Conservation (phyloP, 2,113 vertebrate genomes). For the Gobio gobio region DNA sequence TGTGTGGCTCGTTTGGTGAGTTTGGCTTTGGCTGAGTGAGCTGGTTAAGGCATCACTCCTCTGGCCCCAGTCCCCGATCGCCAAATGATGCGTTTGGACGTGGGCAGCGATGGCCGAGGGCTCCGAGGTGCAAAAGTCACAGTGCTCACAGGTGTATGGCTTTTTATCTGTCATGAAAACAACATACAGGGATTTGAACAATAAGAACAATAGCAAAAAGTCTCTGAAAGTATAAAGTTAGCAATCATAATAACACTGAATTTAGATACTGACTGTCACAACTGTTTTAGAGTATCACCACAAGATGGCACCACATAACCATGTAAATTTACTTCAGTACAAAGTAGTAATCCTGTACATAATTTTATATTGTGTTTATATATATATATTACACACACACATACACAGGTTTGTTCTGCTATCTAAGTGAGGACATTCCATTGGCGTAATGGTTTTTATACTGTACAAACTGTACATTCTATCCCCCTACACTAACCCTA, state of each 20-base stretch:
- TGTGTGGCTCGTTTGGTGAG: constrained; percentile 73
- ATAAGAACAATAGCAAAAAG: not conserved
- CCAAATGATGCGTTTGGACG: constrained; percentile 67
- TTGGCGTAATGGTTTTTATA: too few species aligned
- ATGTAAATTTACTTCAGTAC: not conserved
- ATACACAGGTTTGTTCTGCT: too few species aligned
- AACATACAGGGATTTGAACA: not conserved
- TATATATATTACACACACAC: too few species aligned
- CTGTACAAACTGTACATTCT: too few species aligned
- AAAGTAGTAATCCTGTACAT: not conserved
- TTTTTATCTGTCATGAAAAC: constrained; percentile 79
- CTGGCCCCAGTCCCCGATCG: constrained; percentile 55
- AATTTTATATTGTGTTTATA: not conserved
- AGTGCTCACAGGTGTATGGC: constrained; percentile 74
- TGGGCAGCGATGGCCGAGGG: constrained; percentile 70
- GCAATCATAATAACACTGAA: not conserved
- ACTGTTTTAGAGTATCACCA: constrained; percentile 26
- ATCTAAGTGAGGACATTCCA: too few species aligned
- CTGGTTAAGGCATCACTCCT: constrained; percentile 54
- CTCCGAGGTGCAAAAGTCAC: constrained; percentile 78
- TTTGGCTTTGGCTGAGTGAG: constrained; percentile 65
- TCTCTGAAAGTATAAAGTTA: not conserved
- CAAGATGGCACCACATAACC: constrained; percentile 54
- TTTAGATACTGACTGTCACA: not conserved
- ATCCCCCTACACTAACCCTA: too few species aligned